Base-by-base conservation (phyloP, 2,113 vertebrate species). In the Channa maculata region DNA sequence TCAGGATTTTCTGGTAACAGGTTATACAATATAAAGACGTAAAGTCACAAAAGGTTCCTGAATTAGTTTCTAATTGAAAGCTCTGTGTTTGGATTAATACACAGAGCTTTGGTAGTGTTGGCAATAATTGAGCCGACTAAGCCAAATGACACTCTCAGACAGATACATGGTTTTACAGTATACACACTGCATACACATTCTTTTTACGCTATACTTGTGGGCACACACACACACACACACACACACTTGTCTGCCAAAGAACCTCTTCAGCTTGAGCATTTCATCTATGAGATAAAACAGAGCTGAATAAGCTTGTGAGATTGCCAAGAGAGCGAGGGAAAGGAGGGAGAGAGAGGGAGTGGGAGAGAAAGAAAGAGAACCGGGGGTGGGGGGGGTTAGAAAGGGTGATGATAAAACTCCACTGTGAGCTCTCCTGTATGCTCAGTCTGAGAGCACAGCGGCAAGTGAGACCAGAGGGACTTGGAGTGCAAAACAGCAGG, bases 371-470 rank as follows among this genome's bases (percentile, higher is more conserved):
- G 55, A 65, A 49, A 58, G 65, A 43, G 79, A 57, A 65, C 46
- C 62, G 11, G 43, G 77, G 67, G 75, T 51, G 46, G 62, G 44
- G 63, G 84, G 89, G 79, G 89, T 86, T 89, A 77, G 86, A 69
- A 79, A 67, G 86, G 84, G 91, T 90, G 91, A 91, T 93, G 87
- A 94, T 93, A 93, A 93, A 95, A 94, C 90, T 91, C 90, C 89
- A 79, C 86, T 80, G 89, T 77, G 82, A 90, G 86, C 71, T 53
- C 89, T 92, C 83, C 88, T 91, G 92, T 82, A 88, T 76, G 87
- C 91, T 91, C 88, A 94, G 86, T 92, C 87, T 68, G 86, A 74
- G 82, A 89, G 86, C 72, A 83, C 68, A 80, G 73, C 67, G 86
- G 83, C 73, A 75, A 76, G 79, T 74, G 77, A 89, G 89, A 88